Percentiles rank a stretch among this genome's conserved stretches.
phyloP scores from a whole-genome alignment of 2,888 invertebrate genomes.

The Metalampra italica region DNA sequence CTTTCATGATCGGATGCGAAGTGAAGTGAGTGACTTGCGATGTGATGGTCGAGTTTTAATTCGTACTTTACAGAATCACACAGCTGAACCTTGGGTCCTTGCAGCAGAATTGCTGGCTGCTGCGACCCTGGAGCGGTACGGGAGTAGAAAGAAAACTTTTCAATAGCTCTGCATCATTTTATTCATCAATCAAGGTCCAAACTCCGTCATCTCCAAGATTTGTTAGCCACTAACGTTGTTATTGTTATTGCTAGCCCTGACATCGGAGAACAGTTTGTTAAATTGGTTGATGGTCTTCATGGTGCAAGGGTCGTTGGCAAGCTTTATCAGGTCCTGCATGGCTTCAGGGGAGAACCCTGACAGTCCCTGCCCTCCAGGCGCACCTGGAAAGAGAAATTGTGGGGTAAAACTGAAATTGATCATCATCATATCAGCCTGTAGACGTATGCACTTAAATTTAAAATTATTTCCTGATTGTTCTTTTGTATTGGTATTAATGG shows the following conservation, averaged over 20 bases:
- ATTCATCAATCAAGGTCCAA: background rate
- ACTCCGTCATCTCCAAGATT: background rate
- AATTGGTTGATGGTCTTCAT: background rate
- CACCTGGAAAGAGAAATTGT: background rate
- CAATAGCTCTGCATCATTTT: background rate
- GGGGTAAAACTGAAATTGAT: no score
- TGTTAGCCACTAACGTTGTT: background rate
- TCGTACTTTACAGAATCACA: no score
- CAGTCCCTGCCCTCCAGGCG: background rate
- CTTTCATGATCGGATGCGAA: no score
- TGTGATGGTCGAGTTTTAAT: no score
- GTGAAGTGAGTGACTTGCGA: no score
- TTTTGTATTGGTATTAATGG: no score
- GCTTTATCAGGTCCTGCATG: background rate
- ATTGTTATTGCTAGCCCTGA: background rate
- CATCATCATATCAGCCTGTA: background rate
- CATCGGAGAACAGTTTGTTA: background rate
- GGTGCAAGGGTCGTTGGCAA: conserved; percentile 1
- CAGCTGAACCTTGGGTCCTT: no score
- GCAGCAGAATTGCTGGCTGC: no score
- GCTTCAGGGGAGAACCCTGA: background rate
- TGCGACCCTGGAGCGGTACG: no score
- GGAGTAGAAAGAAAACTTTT: background rate
- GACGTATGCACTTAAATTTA: no score
- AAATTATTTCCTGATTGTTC: no score